Percentiles rank a stretch among this genome's conserved stretches.
Evolutionary conservation across 2,797 vertebrate species (phyloP).

Genomic region (Capromys pilorides): DNA sequence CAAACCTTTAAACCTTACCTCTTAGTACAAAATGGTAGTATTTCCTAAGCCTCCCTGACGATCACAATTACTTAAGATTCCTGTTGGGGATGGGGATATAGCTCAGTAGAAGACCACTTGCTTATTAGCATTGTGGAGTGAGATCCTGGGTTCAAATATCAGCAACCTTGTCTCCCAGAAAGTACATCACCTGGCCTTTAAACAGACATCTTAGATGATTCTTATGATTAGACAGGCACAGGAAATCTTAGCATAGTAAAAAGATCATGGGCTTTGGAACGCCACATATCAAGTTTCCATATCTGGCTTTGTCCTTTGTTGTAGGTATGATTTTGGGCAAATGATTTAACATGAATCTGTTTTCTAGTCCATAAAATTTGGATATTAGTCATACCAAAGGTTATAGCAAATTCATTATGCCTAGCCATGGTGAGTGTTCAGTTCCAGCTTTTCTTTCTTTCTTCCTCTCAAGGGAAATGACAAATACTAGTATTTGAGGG

Average conservation of each 20-base stretch:
- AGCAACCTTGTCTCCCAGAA: background rate
- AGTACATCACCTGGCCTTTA: constrained; percentile 36
- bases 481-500: constrained; percentile 40
- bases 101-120: background rate
- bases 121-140: background rate
- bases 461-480: constrained; percentile 37
- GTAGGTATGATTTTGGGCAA: constrained; percentile 56
- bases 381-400: constrained; percentile 11
- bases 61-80: constrained; percentile 56
- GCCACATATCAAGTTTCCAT: constrained; percentile 46
- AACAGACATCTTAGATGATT: constrained; percentile 53
- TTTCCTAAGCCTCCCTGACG: constrained; percentile 38
- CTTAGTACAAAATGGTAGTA: constrained; percentile 9
- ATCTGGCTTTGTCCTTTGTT: constrained; percentile 53
- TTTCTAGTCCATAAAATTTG: constrained; percentile 49
- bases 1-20: constrained; percentile 60
- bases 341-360: constrained; percentile 56
- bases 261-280: constrained; percentile 19
- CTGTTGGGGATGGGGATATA: background rate
- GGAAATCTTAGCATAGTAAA: constrained; percentile 41
- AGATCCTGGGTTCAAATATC: background rate
- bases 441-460: constrained; percentile 50
- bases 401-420: constrained; percentile 22
- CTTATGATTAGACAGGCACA: constrained; percentile 38
- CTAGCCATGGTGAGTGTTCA: background rate